Evolutionary conservation across 2,113 vertebrate genomes (phyloP).

Genomic region (Microtus oregoni): DNA sequence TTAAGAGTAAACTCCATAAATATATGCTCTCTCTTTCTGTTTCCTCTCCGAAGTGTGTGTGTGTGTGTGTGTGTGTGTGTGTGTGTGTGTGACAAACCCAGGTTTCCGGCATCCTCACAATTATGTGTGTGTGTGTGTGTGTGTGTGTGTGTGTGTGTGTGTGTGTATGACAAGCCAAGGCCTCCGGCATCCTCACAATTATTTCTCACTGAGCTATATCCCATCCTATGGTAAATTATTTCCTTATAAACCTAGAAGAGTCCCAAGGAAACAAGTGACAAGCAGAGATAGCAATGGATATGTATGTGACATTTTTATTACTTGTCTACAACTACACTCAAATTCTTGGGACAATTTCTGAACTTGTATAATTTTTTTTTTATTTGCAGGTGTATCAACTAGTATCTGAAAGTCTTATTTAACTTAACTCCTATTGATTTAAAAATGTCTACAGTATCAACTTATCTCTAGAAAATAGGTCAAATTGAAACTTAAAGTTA

Average conservation of each 20-base stretch:
- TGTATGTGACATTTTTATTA: not conserved
- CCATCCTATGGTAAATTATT: not conserved
- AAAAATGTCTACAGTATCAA: conserved; percentile 31
- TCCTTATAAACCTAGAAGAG: not conserved
- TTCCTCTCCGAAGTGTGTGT: not conserved
- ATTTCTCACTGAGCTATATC: not conserved
- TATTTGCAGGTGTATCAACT: conserved; percentile 23
- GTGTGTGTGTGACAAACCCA: not conserved
- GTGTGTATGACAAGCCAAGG: not conserved
- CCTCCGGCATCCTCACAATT: too few species aligned
- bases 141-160: not conserved
- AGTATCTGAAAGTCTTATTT: conserved; percentile 32
- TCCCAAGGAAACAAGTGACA: not conserved
- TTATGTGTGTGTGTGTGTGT: not conserved
- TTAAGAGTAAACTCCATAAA: not conserved
- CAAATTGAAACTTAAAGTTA: conserved; percentile 30
- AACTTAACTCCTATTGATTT: conserved; percentile 48
- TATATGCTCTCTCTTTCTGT: not conserved
- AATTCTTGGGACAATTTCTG: not conserved
- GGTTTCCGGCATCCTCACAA: too few species aligned
- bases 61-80: not conserved
- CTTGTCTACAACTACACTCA: not conserved
- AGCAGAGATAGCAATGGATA: not conserved
- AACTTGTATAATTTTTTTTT: too few species aligned
- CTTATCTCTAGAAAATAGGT: conserved; percentile 18